These are phyloP conservation scores for Notechis scutatus DNA, from an alignment of 2,113 vertebrate species.

Conservation along the genomic window DNA sequence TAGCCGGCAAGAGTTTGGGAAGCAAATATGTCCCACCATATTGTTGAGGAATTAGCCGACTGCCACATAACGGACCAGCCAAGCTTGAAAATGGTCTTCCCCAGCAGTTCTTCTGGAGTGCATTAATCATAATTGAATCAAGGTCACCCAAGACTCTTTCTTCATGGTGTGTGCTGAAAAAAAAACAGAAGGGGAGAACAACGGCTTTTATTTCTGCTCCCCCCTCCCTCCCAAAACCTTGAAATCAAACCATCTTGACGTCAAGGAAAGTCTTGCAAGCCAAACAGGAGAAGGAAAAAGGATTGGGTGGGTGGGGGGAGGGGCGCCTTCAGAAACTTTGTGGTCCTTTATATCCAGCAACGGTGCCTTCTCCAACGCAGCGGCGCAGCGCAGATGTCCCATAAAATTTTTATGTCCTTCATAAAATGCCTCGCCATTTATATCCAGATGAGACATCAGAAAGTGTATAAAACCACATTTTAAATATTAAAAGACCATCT, in stretches of 20 bases:
- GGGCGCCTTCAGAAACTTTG: not conserved
- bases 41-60: not conserved
- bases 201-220: not conserved
- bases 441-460: conserved; percentile 30
- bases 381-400: conserved; percentile 1
- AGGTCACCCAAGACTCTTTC: not conserved
- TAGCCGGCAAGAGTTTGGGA: not conserved
- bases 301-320: fast-evolving
- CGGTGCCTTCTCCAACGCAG: not conserved
- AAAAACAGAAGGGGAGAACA: no score
- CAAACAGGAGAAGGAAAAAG: not conserved
- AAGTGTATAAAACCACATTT: conserved; percentile 36
- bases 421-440: conserved; percentile 35
- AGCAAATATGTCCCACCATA: not conserved
- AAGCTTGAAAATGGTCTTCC: not conserved
- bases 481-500: conserved; percentile 30
- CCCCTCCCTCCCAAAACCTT: not conserved
- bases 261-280: not conserved
- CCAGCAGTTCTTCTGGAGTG: not conserved
- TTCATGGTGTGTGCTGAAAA: not conserved
- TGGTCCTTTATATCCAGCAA: not conserved
- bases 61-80: not conserved
- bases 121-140: not conserved
- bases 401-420: conserved; percentile 32
- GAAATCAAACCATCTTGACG: not conserved